These are phyloP conservation scores for Daptonema setosum DNA, from an alignment of 2,888 invertebrate species.

Conservation along the genomic window DNA sequence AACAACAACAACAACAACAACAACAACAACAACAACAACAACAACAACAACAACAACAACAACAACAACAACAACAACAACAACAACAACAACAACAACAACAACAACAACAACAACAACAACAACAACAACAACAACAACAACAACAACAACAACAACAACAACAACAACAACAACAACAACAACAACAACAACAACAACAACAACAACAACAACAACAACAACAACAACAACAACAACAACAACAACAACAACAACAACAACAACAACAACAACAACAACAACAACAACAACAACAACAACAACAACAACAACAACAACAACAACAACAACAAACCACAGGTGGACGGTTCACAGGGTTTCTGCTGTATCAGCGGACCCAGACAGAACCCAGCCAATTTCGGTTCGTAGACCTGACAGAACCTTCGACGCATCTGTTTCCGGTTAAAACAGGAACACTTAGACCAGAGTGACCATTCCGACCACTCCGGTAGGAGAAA, in stretches of 20 bases:
- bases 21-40: background rate
- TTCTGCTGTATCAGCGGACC: slow-evolving; percentile 20
- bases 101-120: background rate
- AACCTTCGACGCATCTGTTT: slow-evolving; percentile 21
- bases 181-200: background rate
- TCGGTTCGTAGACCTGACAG: slow-evolving; percentile 20
- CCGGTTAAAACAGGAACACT: slow-evolving; percentile 22
- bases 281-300: background rate
- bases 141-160: background rate
- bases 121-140: background rate
- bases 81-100: background rate
- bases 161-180: background rate
- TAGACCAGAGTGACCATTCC: slow-evolving; percentile 21
- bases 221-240: background rate
- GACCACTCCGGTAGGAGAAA: slow-evolving; percentile 13
- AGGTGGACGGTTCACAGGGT: slow-evolving; percentile 11
- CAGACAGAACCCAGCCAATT: slow-evolving; percentile 21
- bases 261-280: background rate
- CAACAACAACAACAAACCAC: background rate
- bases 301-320: background rate
- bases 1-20: background rate
- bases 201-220: background rate
- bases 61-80: background rate
- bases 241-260: background rate
- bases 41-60: background rate